These are phyloP conservation scores for Pseudorectes ferrugineus DNA, from an alignment of 2,113 vertebrate species.

Conservation along the genomic window DNA sequence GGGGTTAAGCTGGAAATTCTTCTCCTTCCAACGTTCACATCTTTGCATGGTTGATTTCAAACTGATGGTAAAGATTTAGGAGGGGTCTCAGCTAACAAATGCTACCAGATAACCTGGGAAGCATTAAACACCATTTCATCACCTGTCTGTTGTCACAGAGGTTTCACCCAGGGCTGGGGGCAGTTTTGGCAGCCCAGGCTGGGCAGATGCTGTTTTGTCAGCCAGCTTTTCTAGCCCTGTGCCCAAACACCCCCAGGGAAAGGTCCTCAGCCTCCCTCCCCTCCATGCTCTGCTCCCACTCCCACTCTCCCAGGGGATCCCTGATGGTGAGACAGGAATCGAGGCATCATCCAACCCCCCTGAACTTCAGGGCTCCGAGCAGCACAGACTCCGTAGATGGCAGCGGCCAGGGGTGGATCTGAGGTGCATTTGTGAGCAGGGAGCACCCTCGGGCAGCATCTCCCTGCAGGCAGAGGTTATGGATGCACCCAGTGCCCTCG, in stretches of 20 bases:
- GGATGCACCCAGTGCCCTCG: neutral
- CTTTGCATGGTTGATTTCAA: neutral
- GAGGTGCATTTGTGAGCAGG: neutral
- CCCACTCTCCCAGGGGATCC: neutral
- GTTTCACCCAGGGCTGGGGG: neutral
- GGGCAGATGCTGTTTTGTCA: neutral
- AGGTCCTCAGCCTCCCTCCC: neutral
- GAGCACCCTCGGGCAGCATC: neutral
- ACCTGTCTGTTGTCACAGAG: fast-evolving
- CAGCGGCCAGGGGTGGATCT: neutral
- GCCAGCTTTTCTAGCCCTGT: neutral
- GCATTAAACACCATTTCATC: neutral
- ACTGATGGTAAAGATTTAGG: neutral
- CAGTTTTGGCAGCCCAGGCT: neutral
- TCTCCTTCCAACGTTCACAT: fast-evolving
- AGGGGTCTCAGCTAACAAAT: neutral
- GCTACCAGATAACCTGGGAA: neutral
- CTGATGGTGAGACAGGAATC: neutral
- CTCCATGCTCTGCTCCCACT: neutral
- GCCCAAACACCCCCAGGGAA: neutral
- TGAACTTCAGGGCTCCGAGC: neutral
- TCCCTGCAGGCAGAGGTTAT: neutral
- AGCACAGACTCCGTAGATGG: neutral
- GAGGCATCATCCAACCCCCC: neutral
- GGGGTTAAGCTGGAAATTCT: neutral